Evolutionary conservation across 2,888 invertebrate genomes (phyloP), one percentile per base, ranked within the genome.

Genomic region (Leptopilina myrica): DNA sequence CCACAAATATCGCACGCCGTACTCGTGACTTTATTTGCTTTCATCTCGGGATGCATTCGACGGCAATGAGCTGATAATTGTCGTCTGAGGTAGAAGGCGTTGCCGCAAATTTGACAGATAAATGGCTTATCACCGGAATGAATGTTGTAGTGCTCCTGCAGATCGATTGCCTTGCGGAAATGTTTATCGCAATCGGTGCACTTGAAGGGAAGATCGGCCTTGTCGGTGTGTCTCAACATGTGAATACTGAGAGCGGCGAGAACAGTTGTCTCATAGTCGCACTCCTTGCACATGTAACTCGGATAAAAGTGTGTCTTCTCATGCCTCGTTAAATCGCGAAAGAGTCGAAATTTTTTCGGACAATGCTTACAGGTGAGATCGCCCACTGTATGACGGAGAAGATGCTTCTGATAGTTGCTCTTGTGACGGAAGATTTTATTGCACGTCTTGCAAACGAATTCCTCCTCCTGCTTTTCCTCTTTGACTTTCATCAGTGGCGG

Each of bases 1-100:
- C 92, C 92, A 76, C 92, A 92, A 12, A 91, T 90, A 64, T 91
- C 90, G 79, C 92, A 92, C 2, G 90, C 87, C 0, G 90, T 91
- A 80, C 90, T 90, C 15, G 90, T 90, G 3, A 91, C 89, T 67
- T 91, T 91, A 77, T 90, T 90, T 0, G 90, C 89, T 77, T 91
- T 91, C 78, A 90, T 85, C 73, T 91, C 90, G 0, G 91, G 91
- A 83, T 92, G 91, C 43, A 86, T 82, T 2, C 90, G 86, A 4
- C 91, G 84, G 49, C 90, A 89, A 76, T 92, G 91, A 0, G 90
- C 90, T 0, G 91, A 91, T 0, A 92, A 83, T 66, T 92, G 91
- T 9, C 90, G 82, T 26, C 89, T 85, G 1, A 91, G 83, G 66
- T 87, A 89, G 77, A 91, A 91, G 0, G 90, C 87, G 5, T 79